A percentile compares a stretch with the other conserved stretches of the same genome.
Evolutionary conservation across 1,140 invertebrate species (phyloP).

Genomic region (Bombus huntii): DNA sequence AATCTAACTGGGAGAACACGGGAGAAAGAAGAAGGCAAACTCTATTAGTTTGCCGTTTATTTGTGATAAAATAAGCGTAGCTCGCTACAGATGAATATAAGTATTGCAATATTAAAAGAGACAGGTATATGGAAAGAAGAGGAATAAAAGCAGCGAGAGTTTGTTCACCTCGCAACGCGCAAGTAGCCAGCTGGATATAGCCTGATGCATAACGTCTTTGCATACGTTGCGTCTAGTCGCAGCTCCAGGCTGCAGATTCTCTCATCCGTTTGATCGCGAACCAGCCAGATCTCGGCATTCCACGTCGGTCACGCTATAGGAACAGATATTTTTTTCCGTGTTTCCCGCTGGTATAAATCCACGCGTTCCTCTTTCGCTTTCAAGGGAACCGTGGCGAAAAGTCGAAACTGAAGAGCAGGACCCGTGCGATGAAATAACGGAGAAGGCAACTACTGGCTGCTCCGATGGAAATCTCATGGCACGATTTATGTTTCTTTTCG

Average conservation of each 20-base stretch:
- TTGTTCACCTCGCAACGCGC: conserved; percentile 36
- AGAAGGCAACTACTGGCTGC: not conserved
- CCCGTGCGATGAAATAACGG: not conserved
- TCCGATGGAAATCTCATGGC: not conserved
- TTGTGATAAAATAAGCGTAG: conserved; percentile 1
- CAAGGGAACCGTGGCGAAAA: not conserved
- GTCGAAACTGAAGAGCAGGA: not conserved
- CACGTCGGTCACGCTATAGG: conserved; percentile 39
- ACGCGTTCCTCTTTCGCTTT: not conserved
- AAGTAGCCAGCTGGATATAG: not conserved
- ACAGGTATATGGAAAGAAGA: not conserved
- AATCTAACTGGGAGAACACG: not conserved
- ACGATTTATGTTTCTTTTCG: too few relatives aligned
- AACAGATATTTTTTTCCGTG: conserved; percentile 14
- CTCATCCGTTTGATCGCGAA: conserved; percentile 51
- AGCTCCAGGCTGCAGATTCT: conserved; percentile 34
- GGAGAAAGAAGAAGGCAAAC: not conserved
- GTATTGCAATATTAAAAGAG: conserved; percentile 25
- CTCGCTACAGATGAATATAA: not conserved
- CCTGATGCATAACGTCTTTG: conserved; percentile 28
- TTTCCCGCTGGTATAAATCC: conserved; percentile 7
- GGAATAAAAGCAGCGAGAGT: conserved; percentile 4
- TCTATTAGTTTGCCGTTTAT: not conserved
- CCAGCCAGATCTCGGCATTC: conserved; percentile 46
- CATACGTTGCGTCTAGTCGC: conserved; percentile 36